Evolutionary conservation across 1,140 invertebrate genomes (phyloP).

Genomic region (Nasonia giraulti): DNA sequence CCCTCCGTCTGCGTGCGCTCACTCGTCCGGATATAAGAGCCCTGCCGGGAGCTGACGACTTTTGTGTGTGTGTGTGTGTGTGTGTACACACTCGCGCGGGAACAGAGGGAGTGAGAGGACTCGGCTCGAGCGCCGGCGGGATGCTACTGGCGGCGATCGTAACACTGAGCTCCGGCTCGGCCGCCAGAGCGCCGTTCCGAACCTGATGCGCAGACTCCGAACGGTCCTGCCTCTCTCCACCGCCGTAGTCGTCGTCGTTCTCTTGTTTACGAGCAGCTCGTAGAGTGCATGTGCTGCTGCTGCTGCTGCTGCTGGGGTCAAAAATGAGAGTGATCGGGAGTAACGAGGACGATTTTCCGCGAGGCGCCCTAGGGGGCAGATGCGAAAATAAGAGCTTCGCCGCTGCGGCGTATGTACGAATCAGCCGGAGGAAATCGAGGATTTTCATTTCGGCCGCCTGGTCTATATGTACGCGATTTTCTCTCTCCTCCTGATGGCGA

Average conservation of each 20-base stretch:
- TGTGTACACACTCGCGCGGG: not conserved
- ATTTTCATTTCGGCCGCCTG: not conserved
- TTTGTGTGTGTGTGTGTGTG: not conserved
- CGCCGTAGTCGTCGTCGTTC: not conserved
- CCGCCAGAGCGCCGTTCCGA: not conserved
- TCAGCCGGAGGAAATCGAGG: too few relatives aligned
- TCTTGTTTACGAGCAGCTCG: not conserved
- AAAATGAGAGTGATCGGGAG: not conserved
- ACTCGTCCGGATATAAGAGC: too few relatives aligned
- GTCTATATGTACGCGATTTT: too few relatives aligned
- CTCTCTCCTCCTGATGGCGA: too few relatives aligned
- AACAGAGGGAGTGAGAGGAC: not conserved
- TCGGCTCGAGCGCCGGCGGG: slow-evolving; percentile 1
- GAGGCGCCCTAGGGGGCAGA: not conserved
- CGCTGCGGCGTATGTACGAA: too few relatives aligned
- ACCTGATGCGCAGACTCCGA: not conserved
- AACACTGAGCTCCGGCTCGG: not conserved
- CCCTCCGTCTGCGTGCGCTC: not conserved
- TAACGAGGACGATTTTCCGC: not conserved
- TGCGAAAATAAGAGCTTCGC: too few relatives aligned
- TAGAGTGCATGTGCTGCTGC: too few relatives aligned
- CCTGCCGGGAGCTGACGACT: not conserved
- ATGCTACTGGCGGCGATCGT: not conserved
- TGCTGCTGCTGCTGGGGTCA: not conserved
- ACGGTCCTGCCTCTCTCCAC: not conserved